Evolutionary conservation across 2,113 vertebrate species (phyloP).

Genomic region (Phodopus roborovskii): DNA sequence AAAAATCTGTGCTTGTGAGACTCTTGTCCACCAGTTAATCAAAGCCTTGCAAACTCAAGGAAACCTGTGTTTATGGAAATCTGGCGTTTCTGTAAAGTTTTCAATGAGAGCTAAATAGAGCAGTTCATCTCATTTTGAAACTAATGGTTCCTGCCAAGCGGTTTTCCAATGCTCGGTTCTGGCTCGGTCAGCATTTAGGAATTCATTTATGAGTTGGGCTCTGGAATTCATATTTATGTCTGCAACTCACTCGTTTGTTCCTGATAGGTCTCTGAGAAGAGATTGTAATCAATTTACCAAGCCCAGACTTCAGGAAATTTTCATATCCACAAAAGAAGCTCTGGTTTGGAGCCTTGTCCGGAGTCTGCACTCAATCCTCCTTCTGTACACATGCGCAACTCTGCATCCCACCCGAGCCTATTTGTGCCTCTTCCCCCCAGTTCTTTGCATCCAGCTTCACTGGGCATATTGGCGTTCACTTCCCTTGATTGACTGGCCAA

Average conservation of each 20-base stretch:
- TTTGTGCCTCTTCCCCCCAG: background rate
- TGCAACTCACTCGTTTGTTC: constrained; percentile 85
- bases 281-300: constrained; percentile 89
- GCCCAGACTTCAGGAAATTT: constrained; percentile 79
- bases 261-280: constrained; percentile 86
- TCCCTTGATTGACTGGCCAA: constrained; percentile 73
- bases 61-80: constrained; percentile 91
- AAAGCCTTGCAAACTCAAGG: constrained; percentile 90
- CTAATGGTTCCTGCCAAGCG: constrained; percentile 91
- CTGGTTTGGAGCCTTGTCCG: constrained; percentile 58
- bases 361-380: background rate
- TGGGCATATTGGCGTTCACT: constrained; percentile 36
- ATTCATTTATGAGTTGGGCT: constrained; percentile 94
- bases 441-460: constrained; percentile 67
- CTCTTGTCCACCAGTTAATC: constrained; percentile 88
- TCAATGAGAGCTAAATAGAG: constrained; percentile 92
- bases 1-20: constrained; percentile 88
- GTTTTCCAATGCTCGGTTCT: constrained; percentile 92
- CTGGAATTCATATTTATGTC: constrained; percentile 93
- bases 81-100: constrained; percentile 90
- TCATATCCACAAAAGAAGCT: constrained; percentile 80
- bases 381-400: too few species aligned
- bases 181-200: constrained; percentile 95
- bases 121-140: constrained; percentile 93
- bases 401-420: too few species aligned